A percentile compares a stretch with the other conserved stretches of the same genome.
These are phyloP conservation scores for Sesamia nonagrioides DNA, from an alignment of 1,140 invertebrate species.

Conservation along the genomic window DNA sequence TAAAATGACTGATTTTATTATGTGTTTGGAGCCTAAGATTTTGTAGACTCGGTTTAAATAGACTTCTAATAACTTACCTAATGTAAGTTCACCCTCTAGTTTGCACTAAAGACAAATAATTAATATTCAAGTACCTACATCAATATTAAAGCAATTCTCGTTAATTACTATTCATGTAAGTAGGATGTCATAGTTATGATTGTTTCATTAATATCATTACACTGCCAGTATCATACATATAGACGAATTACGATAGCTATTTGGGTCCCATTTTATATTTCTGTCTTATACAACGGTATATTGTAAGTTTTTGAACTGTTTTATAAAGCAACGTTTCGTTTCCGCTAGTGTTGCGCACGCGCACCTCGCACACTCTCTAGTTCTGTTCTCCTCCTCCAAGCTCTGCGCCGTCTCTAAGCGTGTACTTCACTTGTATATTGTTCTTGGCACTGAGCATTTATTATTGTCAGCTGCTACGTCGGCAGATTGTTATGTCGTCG, in stretches of 20 bases:
- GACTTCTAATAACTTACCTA: constrained; percentile 74
- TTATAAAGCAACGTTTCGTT: constrained; percentile 65
- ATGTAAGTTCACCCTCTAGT: constrained; percentile 84
- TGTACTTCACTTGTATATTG: constrained; percentile 6
- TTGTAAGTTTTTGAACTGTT: constrained; percentile 83
- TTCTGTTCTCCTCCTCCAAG: constrained; percentile 58
- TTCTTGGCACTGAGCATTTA: constrained; percentile 25
- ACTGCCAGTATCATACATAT: constrained; percentile 86
- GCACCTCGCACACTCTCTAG: constrained; percentile 46
- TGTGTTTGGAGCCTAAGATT: constrained; percentile 87
- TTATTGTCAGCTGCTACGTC: neutral
- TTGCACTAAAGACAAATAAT: constrained; percentile 79
- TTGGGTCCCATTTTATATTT: constrained; percentile 86
- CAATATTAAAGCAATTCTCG: constrained; percentile 85
- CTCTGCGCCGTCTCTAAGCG: constrained; percentile 65
- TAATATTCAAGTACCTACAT: constrained; percentile 73
- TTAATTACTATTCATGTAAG: constrained; percentile 86
- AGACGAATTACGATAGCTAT: constrained; percentile 80
- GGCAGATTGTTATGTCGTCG: neutral
- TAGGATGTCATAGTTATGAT: constrained; percentile 72
- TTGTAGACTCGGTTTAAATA: constrained; percentile 84
- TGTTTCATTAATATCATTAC: constrained; percentile 72
- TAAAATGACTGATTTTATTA: constrained; percentile 88
- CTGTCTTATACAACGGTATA: constrained; percentile 80
- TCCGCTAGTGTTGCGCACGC: constrained; percentile 60